Evolutionary conservation across 2,888 invertebrate genomes (phyloP).

Genomic region (Saturnia pavonia): DNA sequence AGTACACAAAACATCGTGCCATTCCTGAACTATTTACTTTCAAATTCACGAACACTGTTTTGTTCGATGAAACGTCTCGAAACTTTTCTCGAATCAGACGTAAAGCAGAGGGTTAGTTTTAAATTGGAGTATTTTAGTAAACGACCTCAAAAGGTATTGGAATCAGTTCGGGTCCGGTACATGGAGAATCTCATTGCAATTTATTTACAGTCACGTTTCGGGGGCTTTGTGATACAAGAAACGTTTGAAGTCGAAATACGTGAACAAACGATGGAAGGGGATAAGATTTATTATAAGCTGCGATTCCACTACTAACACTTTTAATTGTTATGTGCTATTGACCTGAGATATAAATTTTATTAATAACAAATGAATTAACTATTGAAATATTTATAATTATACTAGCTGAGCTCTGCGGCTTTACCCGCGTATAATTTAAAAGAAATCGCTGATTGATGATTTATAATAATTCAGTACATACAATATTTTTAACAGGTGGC

Average conservation of each 20-base stretch:
- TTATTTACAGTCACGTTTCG: constrained; percentile 9
- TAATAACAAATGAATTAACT: background rate
- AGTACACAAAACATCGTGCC: background rate
- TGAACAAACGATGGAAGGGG: background rate
- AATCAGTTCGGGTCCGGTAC: background rate
- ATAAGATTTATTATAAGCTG: background rate
- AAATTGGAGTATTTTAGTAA: background rate
- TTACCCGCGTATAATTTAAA: too few species aligned
- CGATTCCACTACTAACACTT: background rate
- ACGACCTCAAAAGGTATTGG: background rate
- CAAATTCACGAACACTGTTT: background rate
- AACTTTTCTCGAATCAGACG: background rate
- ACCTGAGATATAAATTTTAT: background rate
- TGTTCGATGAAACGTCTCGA: background rate
- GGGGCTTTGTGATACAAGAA: background rate
- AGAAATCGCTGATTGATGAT: too few species aligned
- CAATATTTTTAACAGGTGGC: too few species aligned
- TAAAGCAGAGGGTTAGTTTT: background rate
- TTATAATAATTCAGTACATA: too few species aligned
- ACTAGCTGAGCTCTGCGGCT: too few species aligned
- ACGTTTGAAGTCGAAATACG: background rate
- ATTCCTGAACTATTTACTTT: background rate
- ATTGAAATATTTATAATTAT: too few species aligned
- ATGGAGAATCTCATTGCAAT: background rate
- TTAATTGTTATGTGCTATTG: background rate